Conservation (phyloP, 2,797 vertebrate species). For the Phylloscopus collybita region DNA sequence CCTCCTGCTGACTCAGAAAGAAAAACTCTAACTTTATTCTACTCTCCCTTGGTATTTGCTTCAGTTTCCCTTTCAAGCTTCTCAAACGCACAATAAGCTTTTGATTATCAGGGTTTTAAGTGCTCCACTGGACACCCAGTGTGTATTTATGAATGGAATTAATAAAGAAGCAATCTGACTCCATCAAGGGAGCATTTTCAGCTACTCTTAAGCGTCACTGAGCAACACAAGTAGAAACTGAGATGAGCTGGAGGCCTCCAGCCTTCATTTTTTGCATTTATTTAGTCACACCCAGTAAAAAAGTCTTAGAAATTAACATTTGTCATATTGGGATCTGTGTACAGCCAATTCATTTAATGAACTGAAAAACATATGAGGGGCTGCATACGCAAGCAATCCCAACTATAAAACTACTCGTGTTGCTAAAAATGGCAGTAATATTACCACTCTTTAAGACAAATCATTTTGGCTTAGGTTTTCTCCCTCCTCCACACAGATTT, state of each 20-base stretch:
- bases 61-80: constrained; percentile 75
- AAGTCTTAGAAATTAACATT: constrained; percentile 12
- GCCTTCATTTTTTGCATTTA: constrained; percentile 59
- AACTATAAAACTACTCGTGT: background rate
- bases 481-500: background rate
- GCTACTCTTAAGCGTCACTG: constrained; percentile 47
- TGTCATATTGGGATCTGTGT: background rate
- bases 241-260: constrained; percentile 13
- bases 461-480: background rate
- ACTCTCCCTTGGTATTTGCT: constrained; percentile 74
- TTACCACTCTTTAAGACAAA: background rate
- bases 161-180: constrained; percentile 76
- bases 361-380: background rate
- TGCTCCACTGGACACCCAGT: constrained; percentile 65
- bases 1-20: constrained; percentile 68
- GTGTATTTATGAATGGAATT: constrained; percentile 78
- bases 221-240: constrained; percentile 44
- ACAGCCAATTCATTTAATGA: background rate
- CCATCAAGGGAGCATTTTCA: constrained; percentile 68
- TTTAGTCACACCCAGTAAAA: constrained; percentile 57
- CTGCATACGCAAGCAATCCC: background rate
- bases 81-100: constrained; percentile 77
- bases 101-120: constrained; percentile 77
- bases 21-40: constrained; percentile 74
- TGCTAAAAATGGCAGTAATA: background rate